Base-by-base conservation (phyloP, 1,140 invertebrate species). In the Papilio xuthus region DNA sequence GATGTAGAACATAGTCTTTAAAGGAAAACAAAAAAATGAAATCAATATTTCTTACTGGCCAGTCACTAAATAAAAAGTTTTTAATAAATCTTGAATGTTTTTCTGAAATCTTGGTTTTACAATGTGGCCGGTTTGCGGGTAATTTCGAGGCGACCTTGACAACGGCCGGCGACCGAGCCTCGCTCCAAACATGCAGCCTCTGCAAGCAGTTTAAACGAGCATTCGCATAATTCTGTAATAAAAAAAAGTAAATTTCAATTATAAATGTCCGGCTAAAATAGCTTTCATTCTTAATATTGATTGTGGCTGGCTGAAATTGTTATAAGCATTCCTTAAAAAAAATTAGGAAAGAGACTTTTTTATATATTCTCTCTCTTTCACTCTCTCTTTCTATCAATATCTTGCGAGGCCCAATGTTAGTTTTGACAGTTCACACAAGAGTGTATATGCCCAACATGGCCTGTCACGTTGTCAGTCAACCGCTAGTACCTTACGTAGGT, bases 61-160 rank as follows among this genome's bases (percentile, higher is more conserved):
- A 47, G 44, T 47, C 18, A 47, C 32, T 6, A 37, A 37, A 37
- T 37, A 37, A 37, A 6, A 7, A 47, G 15, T 47, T 47, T 10
- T 47, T 47, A 60, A 23, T n/a, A 60, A 8, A 13, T 26, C 12
- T 28, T 60, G 26, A 60, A 41, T 70, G 3, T 41, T 70, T 69
- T 32, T 37, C 28, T 9, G 20, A 70, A 70, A 70, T 12, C n/a
- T 70, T 37, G 7, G 9, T 37, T 15, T 73, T 18, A 18, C 44
- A 47, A 23, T 73, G 20, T 44, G 44, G 44, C 37, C 47, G 69
- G 23, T 28, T 32, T 56, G 75, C 71, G 53, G n/a, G 79, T 80
- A 83, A 85, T 44, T 85, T 85, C 83, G 84, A 80, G 86, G 84
- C 86, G 89, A 84, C 90, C 90, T 92, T 92, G 87, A 78, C 82